Conservation (phyloP, 2,113 vertebrate species). For the Fulica atra region DNA sequence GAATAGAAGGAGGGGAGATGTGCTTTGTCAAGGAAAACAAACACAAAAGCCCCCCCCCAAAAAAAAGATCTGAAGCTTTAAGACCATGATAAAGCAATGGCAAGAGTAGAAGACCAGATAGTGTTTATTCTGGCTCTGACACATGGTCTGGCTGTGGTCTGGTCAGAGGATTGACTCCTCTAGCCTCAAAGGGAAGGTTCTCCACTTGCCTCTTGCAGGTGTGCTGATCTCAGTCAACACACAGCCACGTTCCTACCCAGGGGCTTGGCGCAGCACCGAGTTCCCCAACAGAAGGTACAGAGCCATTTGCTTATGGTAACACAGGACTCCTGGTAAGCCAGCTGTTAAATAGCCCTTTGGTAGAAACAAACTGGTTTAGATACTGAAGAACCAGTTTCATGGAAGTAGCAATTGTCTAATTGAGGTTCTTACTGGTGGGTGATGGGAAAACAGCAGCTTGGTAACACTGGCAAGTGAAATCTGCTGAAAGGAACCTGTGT, state of each 20-base stretch:
- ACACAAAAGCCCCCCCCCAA: neutral
- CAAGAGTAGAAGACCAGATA: neutral
- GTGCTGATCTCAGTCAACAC: neutral
- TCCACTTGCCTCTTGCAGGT: neutral
- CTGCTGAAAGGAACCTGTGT: neutral
- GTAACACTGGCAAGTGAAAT: neutral
- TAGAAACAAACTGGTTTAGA: neutral
- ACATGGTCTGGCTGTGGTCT: neutral
- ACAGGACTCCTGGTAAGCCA: neutral
- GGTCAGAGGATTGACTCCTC: neutral
- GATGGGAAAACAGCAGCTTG: constrained; percentile 53
- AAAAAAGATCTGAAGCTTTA: neutral
- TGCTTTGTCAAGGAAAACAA: neutral
- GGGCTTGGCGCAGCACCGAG: neutral
- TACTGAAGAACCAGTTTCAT: constrained; percentile 13
- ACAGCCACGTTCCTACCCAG: accelerated
- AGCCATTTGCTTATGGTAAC: neutral
- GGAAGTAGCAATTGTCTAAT: constrained; percentile 30
- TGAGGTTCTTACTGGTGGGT: neutral
- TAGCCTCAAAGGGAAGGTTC: neutral
- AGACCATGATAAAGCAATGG: neutral
- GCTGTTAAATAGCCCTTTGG: neutral
- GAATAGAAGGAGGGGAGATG: neutral
- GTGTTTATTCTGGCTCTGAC: neutral
- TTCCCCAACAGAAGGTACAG: neutral